Evolutionary conservation across 2,113 vertebrate genomes (phyloP).

Genomic region (Donacobius atricapilla): DNA sequence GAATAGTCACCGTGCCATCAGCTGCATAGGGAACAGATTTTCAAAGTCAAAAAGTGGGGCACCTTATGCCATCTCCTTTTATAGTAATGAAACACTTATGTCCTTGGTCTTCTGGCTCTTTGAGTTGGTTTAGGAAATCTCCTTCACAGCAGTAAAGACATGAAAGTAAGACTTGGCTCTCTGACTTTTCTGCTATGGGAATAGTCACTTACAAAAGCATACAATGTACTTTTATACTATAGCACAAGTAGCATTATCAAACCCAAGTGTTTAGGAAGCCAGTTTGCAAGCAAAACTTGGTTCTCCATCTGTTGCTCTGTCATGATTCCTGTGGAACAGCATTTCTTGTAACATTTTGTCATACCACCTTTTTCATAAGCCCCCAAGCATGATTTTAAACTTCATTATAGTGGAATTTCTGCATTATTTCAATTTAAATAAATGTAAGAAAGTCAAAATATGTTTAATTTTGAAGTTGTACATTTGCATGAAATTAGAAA

Average conservation of each 20-base stretch:
- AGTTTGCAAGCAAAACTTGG: not conserved
- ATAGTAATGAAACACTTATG: not conserved
- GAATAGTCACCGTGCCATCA: not conserved
- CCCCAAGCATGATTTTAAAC: not conserved
- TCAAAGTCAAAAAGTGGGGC: not conserved
- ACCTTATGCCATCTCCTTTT: not conserved
- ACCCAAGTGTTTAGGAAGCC: not conserved
- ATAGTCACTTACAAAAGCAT: not conserved
- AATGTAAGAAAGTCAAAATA: not conserved
- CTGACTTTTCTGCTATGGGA: not conserved
- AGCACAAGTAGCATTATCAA: not conserved
- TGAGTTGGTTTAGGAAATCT: not conserved
- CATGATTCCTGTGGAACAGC: not conserved
- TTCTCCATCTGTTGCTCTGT: not conserved
- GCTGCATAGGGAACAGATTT: not conserved
- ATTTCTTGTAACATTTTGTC: not conserved
- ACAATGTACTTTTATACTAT: not conserved
- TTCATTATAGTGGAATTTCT: not conserved
- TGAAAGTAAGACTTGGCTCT: not conserved
- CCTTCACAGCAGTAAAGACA: not conserved
- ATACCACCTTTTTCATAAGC: not conserved
- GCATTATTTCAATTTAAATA: not conserved
- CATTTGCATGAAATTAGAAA: constrained; percentile 8
- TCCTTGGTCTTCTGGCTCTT: not conserved
- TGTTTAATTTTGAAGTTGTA: not conserved